phyloP scores from a whole-genome alignment of 2,797 vertebrate genomes.

The Myripristis jacobus region DNA sequence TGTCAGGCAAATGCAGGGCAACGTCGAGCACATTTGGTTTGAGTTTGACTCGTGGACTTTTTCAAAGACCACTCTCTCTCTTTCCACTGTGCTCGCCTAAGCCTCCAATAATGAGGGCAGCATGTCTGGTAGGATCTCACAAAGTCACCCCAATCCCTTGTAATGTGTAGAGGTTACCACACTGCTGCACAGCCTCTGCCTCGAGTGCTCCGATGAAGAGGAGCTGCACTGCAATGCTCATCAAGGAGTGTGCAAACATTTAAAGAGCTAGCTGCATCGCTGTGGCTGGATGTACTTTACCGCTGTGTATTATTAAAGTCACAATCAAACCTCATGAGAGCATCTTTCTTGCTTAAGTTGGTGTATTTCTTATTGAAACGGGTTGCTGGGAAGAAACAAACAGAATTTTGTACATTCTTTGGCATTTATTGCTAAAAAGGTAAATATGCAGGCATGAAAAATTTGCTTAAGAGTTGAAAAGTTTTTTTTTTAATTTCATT shows the following conservation, averaged over 20 bases:
- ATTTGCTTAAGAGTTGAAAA: too few relatives aligned
- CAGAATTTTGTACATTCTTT: too few relatives aligned
- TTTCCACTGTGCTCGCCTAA: constrained; percentile 38
- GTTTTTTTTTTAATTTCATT: too few relatives aligned
- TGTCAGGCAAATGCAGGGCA: constrained; percentile 29
- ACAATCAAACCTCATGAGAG: too few relatives aligned
- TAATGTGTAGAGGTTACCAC: constrained; percentile 30
- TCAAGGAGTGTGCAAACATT: constrained; percentile 26
- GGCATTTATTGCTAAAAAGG: too few relatives aligned
- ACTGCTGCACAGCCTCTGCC: constrained; percentile 33
- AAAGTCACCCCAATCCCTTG: constrained; percentile 29
- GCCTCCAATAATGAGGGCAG: constrained; percentile 45
- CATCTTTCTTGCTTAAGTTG: background rate
- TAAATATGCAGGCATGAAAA: too few relatives aligned
- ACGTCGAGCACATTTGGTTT: constrained; percentile 59
- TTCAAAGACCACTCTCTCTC: constrained; percentile 20
- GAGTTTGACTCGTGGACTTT: constrained; percentile 46
- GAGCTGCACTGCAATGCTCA: constrained; percentile 5
- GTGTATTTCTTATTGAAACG: background rate
- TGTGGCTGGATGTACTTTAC: background rate
- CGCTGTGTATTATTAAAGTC: background rate
- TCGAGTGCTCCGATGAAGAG: constrained; percentile 37
- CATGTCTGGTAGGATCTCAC: constrained; percentile 31
- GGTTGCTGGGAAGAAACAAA: too few relatives aligned
- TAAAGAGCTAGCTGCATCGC: constrained; percentile 4